Base-by-base conservation (phyloP, 2,797 vertebrate species). In the Lepidocolaptes lacrymiger region DNA sequence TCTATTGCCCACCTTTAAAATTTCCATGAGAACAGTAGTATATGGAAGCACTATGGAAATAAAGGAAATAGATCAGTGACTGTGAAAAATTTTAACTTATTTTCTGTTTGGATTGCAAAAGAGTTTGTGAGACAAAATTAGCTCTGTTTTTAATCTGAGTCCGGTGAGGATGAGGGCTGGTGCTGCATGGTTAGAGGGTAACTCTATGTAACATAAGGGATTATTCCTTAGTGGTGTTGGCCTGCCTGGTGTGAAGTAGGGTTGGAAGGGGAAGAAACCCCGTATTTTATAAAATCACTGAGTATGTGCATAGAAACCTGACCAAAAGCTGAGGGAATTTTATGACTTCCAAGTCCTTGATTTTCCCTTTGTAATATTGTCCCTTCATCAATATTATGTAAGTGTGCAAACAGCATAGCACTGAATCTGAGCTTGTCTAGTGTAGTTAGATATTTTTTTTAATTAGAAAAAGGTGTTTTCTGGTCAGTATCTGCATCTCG, bases 241-340 rank as follows among this genome's bases (percentile, higher is more conserved):
- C 36, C 43, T 82, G 39, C 15, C 43, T 58, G 2, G 14, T 28
- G 22, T 30, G 12, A 16, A 3, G 7, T 17, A 20, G 43, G 28
- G 16, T 52, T 59, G 56, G 20, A 37, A 56, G 32, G 66, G 34
- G 36, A 5, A n/a, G 34, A 20, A 44, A 3, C 0, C 0, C 3
- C 22, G 0, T 21, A 4, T 58, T 69, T 19, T 67, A 16, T 77
- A 21, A 51, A 49, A 36, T 26, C 11, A 2, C 19, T 32, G 28
- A 56, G 8, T 14, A 5, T 61, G 26, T 63, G 6, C 6, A 1
- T 16, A n/a, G 64, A 74, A 54, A n/a, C 19, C 6, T 77, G 54
- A 61, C 14, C 54, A 39, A 41, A 76, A 77, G 20, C 54, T 34
- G 34, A 8, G 26, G 44, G 9, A 14, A 11, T n/a, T 58, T 59